Evolutionary conservation across 2,113 vertebrate species (phyloP).

Genomic region (Bucco capensis): DNA sequence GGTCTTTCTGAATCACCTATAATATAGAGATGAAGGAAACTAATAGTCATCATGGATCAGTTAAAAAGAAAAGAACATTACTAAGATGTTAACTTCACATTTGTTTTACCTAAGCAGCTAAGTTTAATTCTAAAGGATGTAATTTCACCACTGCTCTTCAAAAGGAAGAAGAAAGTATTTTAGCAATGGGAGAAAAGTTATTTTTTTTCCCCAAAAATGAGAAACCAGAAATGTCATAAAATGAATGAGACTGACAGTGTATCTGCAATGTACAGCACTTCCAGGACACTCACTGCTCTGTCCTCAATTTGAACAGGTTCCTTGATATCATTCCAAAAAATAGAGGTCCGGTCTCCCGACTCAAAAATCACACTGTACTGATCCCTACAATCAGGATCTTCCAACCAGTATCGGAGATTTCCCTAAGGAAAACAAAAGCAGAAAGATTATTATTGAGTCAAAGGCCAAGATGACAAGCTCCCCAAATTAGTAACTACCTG

Average conservation of each 20-base stretch:
- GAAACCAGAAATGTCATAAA: neutral
- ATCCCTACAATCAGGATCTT: constrained; percentile 94
- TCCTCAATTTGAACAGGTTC: constrained; percentile 90
- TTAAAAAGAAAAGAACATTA: neutral
- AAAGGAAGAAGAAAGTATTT: neutral
- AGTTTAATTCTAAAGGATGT: neutral
- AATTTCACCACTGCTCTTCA: neutral
- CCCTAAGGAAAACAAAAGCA: constrained; percentile 72
- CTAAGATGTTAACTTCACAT: neutral
- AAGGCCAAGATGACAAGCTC: neutral
- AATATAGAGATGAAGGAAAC: neutral
- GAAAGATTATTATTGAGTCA: neutral
- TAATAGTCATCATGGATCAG: neutral
- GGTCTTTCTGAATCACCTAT: neutral
- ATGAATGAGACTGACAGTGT: neutral
- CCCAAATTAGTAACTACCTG: neutral
- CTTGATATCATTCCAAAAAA: constrained; percentile 92
- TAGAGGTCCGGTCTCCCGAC: constrained; percentile 91
- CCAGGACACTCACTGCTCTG: constrained; percentile 82
- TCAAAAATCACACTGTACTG: constrained; percentile 99
- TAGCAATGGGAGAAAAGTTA: neutral
- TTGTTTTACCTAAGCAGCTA: neutral
- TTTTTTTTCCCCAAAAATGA: neutral
- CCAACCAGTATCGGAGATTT: constrained; percentile 94
- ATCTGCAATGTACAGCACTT: neutral